Evolutionary conservation across 2,797 vertebrate species (phyloP).

Genomic region (Cirrhinus molitorella): DNA sequence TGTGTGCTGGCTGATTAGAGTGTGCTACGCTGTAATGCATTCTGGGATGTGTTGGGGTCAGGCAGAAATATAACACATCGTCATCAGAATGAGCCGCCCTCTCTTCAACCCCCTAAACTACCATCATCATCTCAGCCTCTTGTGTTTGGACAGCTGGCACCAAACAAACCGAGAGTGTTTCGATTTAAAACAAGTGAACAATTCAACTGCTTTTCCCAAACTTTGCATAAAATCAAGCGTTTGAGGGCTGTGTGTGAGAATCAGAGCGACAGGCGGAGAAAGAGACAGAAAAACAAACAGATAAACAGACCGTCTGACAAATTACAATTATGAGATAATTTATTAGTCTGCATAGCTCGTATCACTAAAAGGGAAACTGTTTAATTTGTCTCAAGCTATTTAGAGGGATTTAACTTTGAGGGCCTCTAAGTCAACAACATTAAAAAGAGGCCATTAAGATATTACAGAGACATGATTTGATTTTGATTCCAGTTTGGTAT

Average conservation of each 20-base stretch:
- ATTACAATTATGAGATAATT: conserved; percentile 35
- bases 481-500: conserved; percentile 12
- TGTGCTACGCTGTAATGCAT: conserved; percentile 60
- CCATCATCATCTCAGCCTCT: conserved; percentile 66
- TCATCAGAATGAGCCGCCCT: conserved; percentile 56
- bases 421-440: conserved; percentile 9
- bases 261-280: conserved; percentile 57
- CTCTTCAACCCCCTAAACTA: conserved; percentile 60
- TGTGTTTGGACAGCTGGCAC: conserved; percentile 80
- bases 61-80: conserved; percentile 63
- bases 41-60: conserved; percentile 65
- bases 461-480: conserved; percentile 7
- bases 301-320: conserved; percentile 1
- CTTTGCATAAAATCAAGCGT: conserved; percentile 69
- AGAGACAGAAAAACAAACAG: conserved; percentile 35
- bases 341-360: conserved; percentile 6
- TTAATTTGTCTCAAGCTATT: conserved; percentile 34
- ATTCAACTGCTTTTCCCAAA: conserved; percentile 68
- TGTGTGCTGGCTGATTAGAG: conserved; percentile 50
- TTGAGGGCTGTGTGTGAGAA: conserved; percentile 62
- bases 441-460: conserved; percentile 20
- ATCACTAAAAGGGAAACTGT: conserved; percentile 18
- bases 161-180: conserved; percentile 73
- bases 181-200: conserved; percentile 72
- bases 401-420: conserved; percentile 28